These are phyloP conservation scores for Nebria salina DNA, from an alignment of 2,888 invertebrate species.

Conservation along the genomic window DNA sequence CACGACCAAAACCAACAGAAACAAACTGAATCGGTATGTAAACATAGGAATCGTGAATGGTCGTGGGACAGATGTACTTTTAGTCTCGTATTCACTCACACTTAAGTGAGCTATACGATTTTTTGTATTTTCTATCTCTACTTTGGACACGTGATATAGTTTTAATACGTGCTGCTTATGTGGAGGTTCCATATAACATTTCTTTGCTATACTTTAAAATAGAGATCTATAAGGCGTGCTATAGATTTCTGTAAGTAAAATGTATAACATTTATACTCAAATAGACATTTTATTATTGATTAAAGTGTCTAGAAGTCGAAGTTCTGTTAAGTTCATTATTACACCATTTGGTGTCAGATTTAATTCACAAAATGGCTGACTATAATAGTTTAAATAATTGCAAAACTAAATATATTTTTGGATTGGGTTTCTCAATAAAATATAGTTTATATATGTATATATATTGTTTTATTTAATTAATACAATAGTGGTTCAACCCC, in stretches of 20 bases:
- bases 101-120: neutral
- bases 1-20: neutral
- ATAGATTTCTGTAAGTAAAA: neutral
- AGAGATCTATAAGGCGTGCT: neutral
- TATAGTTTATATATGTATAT: too few species aligned
- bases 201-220: neutral
- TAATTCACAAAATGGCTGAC: too few species aligned
- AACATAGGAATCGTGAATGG: neutral
- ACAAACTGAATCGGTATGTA: constrained; percentile 1
- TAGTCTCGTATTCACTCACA: neutral
- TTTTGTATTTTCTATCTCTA: neutral
- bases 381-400: too few species aligned
- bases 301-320: too few species aligned
- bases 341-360: too few species aligned
- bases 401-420: too few species aligned
- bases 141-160: neutral
- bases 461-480: neutral
- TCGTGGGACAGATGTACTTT: neutral
- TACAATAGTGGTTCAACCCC: constrained; percentile 62
- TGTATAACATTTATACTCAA: too few species aligned
- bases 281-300: too few species aligned
- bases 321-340: too few species aligned
- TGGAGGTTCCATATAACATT: neutral
- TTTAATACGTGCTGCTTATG: neutral
- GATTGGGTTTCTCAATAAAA: too few species aligned